Evolutionary conservation across 2,888 invertebrate genomes (phyloP).

Genomic region (Tetropium fuscum): DNA sequence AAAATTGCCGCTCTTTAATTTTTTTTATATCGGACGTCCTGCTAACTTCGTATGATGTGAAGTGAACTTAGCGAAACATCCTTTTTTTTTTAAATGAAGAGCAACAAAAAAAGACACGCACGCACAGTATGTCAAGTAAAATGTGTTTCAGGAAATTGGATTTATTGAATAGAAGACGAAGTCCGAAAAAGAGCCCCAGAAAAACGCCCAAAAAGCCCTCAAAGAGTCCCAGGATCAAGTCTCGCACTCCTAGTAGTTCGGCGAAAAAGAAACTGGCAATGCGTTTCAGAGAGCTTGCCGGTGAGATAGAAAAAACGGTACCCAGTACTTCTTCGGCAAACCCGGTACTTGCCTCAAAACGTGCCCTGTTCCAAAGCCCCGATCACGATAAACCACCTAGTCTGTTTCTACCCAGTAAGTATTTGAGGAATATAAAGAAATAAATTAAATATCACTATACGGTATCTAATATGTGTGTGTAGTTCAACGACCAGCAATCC

Average conservation of each 20-base stretch:
- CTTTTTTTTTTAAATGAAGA: too few species aligned
- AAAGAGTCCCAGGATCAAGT: slow-evolving; percentile 68
- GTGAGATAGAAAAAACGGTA: slow-evolving; percentile 48
- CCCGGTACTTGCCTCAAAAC: slow-evolving; percentile 66
- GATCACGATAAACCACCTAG: slow-evolving; percentile 53
- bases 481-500: too few species aligned
- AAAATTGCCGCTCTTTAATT: too few species aligned
- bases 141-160: slow-evolving; percentile 65
- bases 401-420: slow-evolving; percentile 47
- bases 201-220: slow-evolving; percentile 66
- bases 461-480: background rate
- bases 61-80: too few species aligned
- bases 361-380: slow-evolving; percentile 83
- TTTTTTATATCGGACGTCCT: too few species aligned
- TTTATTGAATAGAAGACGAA: slow-evolving; percentile 59
- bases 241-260: slow-evolving; percentile 72
- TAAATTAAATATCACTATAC: too few species aligned
- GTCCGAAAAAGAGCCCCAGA: slow-evolving; percentile 57
- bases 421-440: slow-evolving; percentile 2
- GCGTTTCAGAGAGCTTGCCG: slow-evolving; percentile 54
- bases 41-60: too few species aligned
- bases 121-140: too few species aligned
- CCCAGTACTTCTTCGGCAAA: slow-evolving; percentile 43
- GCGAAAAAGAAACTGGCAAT: slow-evolving; percentile 70
- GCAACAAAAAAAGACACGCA: too few species aligned